Percentiles rank a stretch among this genome's conserved stretches.
These are phyloP conservation scores for Cyprinodon brontotheroides DNA, from an alignment of 2,113 vertebrate species.

Conservation along the genomic window DNA sequence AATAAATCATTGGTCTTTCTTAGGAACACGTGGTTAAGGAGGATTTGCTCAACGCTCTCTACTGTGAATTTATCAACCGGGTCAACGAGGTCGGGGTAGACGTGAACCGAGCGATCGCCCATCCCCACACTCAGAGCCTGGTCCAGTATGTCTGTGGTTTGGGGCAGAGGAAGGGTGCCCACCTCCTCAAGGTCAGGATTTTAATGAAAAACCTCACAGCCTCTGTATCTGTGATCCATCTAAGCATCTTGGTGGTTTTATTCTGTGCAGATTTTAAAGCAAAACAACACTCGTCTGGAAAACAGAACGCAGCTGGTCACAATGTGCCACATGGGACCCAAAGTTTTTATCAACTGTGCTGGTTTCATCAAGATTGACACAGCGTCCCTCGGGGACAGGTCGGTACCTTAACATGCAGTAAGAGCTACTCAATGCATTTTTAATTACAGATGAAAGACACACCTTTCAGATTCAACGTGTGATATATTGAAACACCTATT, in stretches of 20 bases:
- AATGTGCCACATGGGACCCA: constrained; percentile 99
- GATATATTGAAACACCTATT: not conserved
- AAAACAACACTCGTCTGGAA: constrained; percentile 97
- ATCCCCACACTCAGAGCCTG: constrained; percentile 95
- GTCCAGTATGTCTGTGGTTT: constrained; percentile 96
- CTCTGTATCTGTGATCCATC: not conserved
- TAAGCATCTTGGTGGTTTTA: not conserved
- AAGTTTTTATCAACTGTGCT: constrained; percentile 99
- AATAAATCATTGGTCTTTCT: not conserved
- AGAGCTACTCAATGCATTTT: too few species aligned
- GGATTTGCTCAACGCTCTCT: constrained; percentile 90
- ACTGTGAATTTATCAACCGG: constrained; percentile 97
- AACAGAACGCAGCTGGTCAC: constrained; percentile 98
- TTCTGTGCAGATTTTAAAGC: constrained; percentile 89
- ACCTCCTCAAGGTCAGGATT: constrained; percentile 88
- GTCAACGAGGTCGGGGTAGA: constrained; percentile 98
- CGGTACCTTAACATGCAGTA: not conserved
- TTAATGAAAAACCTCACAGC: not conserved
- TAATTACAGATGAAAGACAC: too few species aligned
- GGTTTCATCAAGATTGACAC: constrained; percentile 99
- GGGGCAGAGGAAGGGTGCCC: constrained; percentile 93
- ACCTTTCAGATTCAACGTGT: not conserved
- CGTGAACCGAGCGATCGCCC: constrained; percentile 94
- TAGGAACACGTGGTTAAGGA: constrained; percentile 98
- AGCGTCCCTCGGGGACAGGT: constrained; percentile 95